These are phyloP conservation scores for Heliocidaris erythrogramma DNA, from an alignment of 35 echinoderm and acorn worm genomes.

Conservation along the genomic window DNA sequence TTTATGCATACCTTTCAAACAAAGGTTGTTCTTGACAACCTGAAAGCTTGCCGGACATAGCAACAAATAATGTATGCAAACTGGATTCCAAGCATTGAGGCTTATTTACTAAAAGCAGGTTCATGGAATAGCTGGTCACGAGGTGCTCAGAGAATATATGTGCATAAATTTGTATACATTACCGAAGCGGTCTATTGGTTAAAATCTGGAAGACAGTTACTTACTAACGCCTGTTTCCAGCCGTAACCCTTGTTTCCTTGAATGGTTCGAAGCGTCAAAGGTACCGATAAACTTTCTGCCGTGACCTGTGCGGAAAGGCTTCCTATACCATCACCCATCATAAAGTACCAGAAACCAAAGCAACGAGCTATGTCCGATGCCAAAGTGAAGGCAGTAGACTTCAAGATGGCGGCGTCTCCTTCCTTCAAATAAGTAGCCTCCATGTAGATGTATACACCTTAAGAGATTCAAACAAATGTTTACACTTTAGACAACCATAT, in stretches of 20 bases:
- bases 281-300: background rate
- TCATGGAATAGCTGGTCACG: too few relatives aligned
- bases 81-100: too few relatives aligned
- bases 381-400: background rate
- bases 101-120: too few relatives aligned
- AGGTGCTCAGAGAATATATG: too few relatives aligned
- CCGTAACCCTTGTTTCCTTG: background rate
- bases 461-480: background rate
- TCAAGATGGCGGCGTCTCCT: background rate
- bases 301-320: background rate
- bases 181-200: too few relatives aligned
- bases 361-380: background rate
- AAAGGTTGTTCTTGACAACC: too few relatives aligned
- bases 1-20: too few relatives aligned
- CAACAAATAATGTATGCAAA: too few relatives aligned
- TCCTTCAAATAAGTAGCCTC: background rate
- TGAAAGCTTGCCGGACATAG: too few relatives aligned
- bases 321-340: background rate
- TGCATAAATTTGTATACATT: too few relatives aligned
- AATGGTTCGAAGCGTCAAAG: background rate
- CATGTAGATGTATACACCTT: constrained; percentile 21
- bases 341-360: constrained; percentile 14
- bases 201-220: background rate
- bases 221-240: background rate
- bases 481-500: too few relatives aligned